These are phyloP conservation scores for Nasonia oneida DNA, from an alignment of 2,888 invertebrate genomes.

Conservation along the genomic window DNA sequence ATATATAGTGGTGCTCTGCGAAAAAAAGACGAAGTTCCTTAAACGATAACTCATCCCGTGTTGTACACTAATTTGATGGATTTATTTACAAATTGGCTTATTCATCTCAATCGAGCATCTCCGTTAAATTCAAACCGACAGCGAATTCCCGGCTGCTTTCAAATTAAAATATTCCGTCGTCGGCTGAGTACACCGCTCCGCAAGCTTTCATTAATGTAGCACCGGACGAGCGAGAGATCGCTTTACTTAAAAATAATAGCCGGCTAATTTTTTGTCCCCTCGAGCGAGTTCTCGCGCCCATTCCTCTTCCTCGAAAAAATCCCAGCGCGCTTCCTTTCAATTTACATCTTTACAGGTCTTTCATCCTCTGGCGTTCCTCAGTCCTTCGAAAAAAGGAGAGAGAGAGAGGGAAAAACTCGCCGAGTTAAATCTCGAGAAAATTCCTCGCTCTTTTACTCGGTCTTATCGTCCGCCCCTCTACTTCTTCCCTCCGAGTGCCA, in stretches of 20 bases:
- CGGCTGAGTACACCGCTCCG: not conserved
- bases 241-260: slow-evolving; percentile 58
- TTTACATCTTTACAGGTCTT: slow-evolving; percentile 58
- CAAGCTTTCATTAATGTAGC: slow-evolving; percentile 54
- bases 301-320: slow-evolving; percentile 9
- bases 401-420: not conserved
- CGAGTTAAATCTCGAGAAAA: slow-evolving; percentile 55
- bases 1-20: too few relatives aligned
- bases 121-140: not conserved
- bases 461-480: slow-evolving; percentile 16
- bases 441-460: slow-evolving; percentile 40
- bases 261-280: slow-evolving; percentile 60
- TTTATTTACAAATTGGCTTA: not conserved
- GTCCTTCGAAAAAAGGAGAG: slow-evolving; percentile 45
- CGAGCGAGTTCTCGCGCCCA: slow-evolving; percentile 22
- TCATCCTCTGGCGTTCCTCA: slow-evolving; percentile 24
- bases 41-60: not conserved
- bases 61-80: not conserved
- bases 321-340: slow-evolving; percentile 58
- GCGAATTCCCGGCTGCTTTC: not conserved
- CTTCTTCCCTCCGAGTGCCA: not conserved
- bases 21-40: not conserved
- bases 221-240: slow-evolving; percentile 18
- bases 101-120: not conserved
- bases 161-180: slow-evolving; percentile 45